Percentiles rank a stretch among this genome's conserved stretches.
phyloP scores from a whole-genome alignment of 2,113 vertebrate species.

The Crocuta crocuta region DNA sequence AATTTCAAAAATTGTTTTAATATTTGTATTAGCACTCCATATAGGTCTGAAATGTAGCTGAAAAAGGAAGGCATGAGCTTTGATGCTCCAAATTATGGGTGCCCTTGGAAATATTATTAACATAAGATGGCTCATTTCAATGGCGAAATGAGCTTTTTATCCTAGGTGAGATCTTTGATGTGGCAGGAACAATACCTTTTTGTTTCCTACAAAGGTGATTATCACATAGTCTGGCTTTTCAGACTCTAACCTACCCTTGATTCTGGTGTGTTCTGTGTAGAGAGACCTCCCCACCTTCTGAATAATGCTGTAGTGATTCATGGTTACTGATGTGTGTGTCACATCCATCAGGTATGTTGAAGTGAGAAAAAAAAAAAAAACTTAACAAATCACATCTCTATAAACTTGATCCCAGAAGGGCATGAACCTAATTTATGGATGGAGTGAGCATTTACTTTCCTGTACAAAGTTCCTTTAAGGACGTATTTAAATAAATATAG shows the following conservation, averaged over 20 bases:
- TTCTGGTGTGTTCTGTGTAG: not conserved
- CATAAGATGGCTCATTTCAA: not conserved
- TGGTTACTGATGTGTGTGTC: not conserved
- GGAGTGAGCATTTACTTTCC: slow-evolving; percentile 53
- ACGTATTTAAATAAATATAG: slow-evolving; percentile 64
- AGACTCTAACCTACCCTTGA: not conserved
- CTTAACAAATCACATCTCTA: not conserved
- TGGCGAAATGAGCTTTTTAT: not conserved
- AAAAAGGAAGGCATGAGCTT: not conserved
- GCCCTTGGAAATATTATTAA: not conserved
- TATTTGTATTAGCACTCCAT: not conserved
- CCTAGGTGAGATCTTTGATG: not conserved
- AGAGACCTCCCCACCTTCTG: not conserved
- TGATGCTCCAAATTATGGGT: not conserved
- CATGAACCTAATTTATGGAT: slow-evolving; percentile 10
- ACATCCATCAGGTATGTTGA: not conserved
- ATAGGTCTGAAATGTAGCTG: not conserved
- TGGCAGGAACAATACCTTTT: not conserved
- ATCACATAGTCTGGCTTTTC: not conserved
- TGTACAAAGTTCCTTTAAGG: slow-evolving; percentile 46
- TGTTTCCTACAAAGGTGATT: not conserved
- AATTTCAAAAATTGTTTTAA: not conserved
- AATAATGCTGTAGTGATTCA: not conserved
- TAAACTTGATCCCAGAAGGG: slow-evolving; percentile 8
- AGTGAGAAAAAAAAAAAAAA: not conserved